phyloP scores from a whole-genome alignment of 23 tunicate species.

The Botrylloides violaceus region DNA sequence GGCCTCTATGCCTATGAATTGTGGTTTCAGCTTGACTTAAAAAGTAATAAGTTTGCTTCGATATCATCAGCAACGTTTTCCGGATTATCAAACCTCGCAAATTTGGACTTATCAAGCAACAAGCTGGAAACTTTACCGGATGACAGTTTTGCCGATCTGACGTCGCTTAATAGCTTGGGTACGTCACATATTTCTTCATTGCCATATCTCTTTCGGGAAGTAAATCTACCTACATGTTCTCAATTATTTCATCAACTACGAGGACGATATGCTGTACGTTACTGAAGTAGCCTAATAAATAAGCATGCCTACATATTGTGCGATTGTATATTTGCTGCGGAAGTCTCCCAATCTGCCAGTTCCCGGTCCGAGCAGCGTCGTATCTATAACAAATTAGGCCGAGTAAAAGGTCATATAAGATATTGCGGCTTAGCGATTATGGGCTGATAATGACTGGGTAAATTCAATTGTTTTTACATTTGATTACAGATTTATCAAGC shows the following conservation, averaged over 20 bases:
- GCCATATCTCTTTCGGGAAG: no score
- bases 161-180: slow-evolving; percentile 54
- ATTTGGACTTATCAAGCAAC: slow-evolving; percentile 48
- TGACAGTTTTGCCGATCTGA: slow-evolving; percentile 40
- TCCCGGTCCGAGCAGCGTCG: no score
- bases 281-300: no score
- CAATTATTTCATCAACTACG: no score
- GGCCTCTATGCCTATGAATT: not conserved
- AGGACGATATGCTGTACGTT: no score
- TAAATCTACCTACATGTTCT: no score
- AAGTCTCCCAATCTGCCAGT: not conserved
- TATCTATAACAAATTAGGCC: no score
- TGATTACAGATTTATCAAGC: slow-evolving; percentile 41
- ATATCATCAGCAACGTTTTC: slow-evolving; percentile 24
- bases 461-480: not conserved
- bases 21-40: slow-evolving; percentile 34
- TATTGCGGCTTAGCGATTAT: not conserved
- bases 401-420: not conserved
- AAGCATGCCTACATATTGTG: not conserved
- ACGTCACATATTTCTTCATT: no score
- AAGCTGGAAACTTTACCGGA: slow-evolving; percentile 29
- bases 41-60: slow-evolving; percentile 30
- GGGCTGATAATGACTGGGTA: not conserved
- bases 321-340: not conserved
- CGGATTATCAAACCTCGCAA: slow-evolving; percentile 35